Evolutionary conservation across 2,888 invertebrate species (phyloP).

Genomic region (Acrobasis repandana): DNA sequence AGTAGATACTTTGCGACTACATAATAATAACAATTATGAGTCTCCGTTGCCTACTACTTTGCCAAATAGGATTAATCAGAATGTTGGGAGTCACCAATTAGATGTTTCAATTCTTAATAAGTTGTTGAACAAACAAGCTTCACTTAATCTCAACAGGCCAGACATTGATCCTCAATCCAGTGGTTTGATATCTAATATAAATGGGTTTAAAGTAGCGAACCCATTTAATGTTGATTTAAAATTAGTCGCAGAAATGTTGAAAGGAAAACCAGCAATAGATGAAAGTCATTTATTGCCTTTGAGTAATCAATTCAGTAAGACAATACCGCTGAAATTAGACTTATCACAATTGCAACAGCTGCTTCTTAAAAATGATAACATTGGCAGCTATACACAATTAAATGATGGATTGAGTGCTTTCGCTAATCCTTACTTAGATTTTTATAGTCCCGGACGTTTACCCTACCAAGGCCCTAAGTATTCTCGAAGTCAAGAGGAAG

Average conservation of each 20-base stretch:
- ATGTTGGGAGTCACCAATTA: constrained; percentile 69
- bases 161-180: constrained; percentile 57
- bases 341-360: constrained; percentile 65
- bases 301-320: constrained; percentile 61
- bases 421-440: constrained; percentile 62
- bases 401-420: constrained; percentile 54
- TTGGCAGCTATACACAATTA: constrained; percentile 45
- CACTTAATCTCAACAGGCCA: constrained; percentile 52
- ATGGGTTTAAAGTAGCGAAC: constrained; percentile 78
- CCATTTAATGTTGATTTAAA: constrained; percentile 78
- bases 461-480: constrained; percentile 75
- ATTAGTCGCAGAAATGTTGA: constrained; percentile 74
- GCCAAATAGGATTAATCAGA: constrained; percentile 70
- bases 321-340: constrained; percentile 61
- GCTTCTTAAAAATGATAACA: constrained; percentile 64
- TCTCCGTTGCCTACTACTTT: constrained; percentile 58
- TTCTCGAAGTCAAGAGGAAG: constrained; percentile 77
- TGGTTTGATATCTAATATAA: constrained; percentile 65
- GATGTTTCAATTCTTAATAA: constrained; percentile 69
- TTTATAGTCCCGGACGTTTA: constrained; percentile 59
- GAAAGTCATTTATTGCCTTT: constrained; percentile 59
- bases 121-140: constrained; percentile 57
- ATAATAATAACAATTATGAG: constrained; percentile 59
- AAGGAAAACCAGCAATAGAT: constrained; percentile 65
- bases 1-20: constrained; percentile 52